phyloP scores from a whole-genome alignment of 2,797 vertebrate species.

The Clarias laeviceps region DNA sequence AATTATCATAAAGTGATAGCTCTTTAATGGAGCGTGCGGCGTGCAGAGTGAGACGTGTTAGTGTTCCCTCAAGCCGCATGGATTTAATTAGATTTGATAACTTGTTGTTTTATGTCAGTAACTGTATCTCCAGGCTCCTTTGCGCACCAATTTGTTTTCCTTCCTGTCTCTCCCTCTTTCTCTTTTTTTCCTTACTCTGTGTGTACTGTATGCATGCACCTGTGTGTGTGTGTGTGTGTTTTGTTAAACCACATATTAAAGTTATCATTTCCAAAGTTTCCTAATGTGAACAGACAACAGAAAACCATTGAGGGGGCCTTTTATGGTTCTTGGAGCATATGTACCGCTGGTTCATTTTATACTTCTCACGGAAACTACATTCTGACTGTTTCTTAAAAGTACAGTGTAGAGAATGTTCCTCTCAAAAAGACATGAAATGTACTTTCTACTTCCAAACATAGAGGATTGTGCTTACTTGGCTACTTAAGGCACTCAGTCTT shows the following conservation, averaged over 20 bases:
- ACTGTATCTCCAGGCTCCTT: slow-evolving; percentile 56
- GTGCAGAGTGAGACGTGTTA: slow-evolving; percentile 42
- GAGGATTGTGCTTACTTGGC: slow-evolving; percentile 59
- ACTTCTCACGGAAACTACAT: slow-evolving; percentile 52
- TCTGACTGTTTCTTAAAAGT: background rate
- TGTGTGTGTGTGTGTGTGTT: slow-evolving; percentile 35
- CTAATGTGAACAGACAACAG: slow-evolving; percentile 63
- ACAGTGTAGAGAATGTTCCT: background rate
- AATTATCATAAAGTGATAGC: slow-evolving; percentile 58
- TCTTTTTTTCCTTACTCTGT: slow-evolving; percentile 29
- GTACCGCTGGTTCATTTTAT: slow-evolving; percentile 60
- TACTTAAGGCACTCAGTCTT: background rate
- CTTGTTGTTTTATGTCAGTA: slow-evolving; percentile 59
- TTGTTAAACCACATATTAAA: slow-evolving; percentile 44
- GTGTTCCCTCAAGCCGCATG: slow-evolving; percentile 46
- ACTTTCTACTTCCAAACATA: slow-evolving; percentile 55
- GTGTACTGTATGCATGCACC: slow-evolving; percentile 36
- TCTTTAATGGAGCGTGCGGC: slow-evolving; percentile 52
- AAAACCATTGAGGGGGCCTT: slow-evolving; percentile 49
- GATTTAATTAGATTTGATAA: slow-evolving; percentile 62
- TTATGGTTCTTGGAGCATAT: slow-evolving; percentile 53
- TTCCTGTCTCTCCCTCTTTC: slow-evolving; percentile 52
- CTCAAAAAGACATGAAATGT: slow-evolving; percentile 46
- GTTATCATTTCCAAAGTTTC: slow-evolving; percentile 58
- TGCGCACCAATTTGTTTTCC: slow-evolving; percentile 45